Base-by-base conservation (phyloP, 2,888 invertebrate species). In the Balanococcus diminutus region DNA sequence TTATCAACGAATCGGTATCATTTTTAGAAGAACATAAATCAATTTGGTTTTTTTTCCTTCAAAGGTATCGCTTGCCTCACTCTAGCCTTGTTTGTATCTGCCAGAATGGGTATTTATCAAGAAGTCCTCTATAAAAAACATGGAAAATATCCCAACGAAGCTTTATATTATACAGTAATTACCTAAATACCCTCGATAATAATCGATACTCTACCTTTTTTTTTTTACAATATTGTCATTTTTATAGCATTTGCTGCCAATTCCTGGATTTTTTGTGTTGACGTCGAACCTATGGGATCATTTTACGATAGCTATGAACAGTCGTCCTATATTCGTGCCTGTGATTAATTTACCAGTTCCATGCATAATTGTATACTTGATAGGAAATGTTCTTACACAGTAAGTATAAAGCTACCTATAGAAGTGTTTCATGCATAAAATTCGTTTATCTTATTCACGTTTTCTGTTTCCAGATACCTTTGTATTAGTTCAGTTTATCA, bases 401-500 rank as follows among this genome's bases (percentile, higher is more conserved):
- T 98, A 94, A 22, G 86, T 86, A 31, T 86, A 22, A 3, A 9
- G n/a, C 4, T 61, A 36, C 14, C 6, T 56, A 14, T 56, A 14
- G 31, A n/a, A 4, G 51, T 11, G 42, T 19, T n/a, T 51, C 8
- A 51, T 51, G 51, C 51, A 51, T 51, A 9, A 42, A 32, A 28
- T 83, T 32, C 16, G 14, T 67, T 2, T 42, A 39, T 39, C 51
- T 81, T 79, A 87, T 87, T 88, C 19, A 51, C 19, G 42, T 87
- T 89, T 89, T 89, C 88, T 82, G 88, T 87, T 88, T 87, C 87
- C 90, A 93, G 93, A 90, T 94, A 93, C 89, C 89, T 98, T 87
- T 99, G 99, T 90, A 98, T 99, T 87, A 95, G 96, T 89, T 96
- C 97, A 9, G 99, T 99, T 0, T 99, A 98, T 89, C 93, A 95